A percentile compares a stretch with the other conserved stretches of the same genome.
Evolutionary conservation across 2,888 invertebrate genomes (phyloP).

Genomic region (Mellilla xanthometata): DNA sequence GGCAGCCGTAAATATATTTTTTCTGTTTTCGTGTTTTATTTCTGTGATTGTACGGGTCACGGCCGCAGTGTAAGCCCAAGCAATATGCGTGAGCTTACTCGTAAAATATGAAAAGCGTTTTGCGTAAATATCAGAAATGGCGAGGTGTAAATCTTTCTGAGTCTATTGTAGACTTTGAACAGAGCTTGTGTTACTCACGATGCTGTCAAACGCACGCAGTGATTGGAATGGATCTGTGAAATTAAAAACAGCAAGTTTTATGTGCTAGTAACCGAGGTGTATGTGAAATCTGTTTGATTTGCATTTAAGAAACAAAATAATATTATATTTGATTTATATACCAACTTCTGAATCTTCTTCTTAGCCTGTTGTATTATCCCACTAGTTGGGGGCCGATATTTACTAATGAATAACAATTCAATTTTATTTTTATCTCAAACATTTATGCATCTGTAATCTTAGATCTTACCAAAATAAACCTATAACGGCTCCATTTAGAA

Average conservation of each 20-base stretch:
- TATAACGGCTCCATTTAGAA: slow-evolving; percentile 15
- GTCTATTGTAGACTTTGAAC: slow-evolving; percentile 9
- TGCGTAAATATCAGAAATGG: slow-evolving; percentile 46
- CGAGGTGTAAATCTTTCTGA: slow-evolving; percentile 10
- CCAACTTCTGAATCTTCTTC: too few relatives aligned
- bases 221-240: not conserved
- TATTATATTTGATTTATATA: too few relatives aligned
- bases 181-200: slow-evolving; percentile 4
- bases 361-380: too few relatives aligned
- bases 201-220: slow-evolving; percentile 1
- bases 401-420: too few relatives aligned
- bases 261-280: too few relatives aligned
- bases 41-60: slow-evolving; percentile 41
- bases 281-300: too few relatives aligned
- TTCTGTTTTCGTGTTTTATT: slow-evolving; percentile 33
- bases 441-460: too few relatives aligned
- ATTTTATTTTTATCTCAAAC: too few relatives aligned
- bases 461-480: slow-evolving; percentile 23
- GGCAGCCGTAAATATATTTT: slow-evolving; percentile 9
- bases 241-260: too few relatives aligned
- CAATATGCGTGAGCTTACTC: slow-evolving; percentile 62
- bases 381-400: too few relatives aligned
- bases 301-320: too few relatives aligned
- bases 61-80: slow-evolving; percentile 43
- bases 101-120: slow-evolving; percentile 58